Evolutionary conservation across 2,888 invertebrate genomes (phyloP), one percentile per base, ranked within the genome.

Genomic region (Eristalinus aeneus): DNA sequence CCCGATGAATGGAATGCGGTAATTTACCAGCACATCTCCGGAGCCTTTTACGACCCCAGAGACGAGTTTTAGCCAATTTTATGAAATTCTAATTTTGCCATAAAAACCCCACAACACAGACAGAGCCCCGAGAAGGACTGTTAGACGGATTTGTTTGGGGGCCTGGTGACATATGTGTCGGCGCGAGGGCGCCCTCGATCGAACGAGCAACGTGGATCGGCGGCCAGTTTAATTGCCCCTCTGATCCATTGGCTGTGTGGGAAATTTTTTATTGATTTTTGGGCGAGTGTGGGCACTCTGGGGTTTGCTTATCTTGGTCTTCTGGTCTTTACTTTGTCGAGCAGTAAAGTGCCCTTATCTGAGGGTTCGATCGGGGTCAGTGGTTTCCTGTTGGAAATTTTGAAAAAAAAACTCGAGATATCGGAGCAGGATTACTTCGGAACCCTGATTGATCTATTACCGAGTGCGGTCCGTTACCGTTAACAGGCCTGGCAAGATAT

Each of bases 31-130:
- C 72, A 63, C 63, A 63, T 72, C 46, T 34, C 11, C n/a, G 20
- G 10, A 63, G 73, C 63, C 73, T 73, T 73, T 73, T 73, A 73
- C 32, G 61, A 63, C 11, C n/a, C n/a, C n/a, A 8, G 20, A 56
- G 68, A 68, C 68, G 56, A 11, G 73, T 73, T 64, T 64, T 74
- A 56, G 69, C 69, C n/a, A 69, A 69, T 74, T 74, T 74, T 74
- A 64, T 64, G 54, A 64, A 74, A 74, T 74, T 74, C 54, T 64
- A 64, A 74, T 74, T 64, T 64, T 64, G n/a, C 56, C 54, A 53
- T 54, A 64, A 64, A 74, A 73, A 11, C 23, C 12, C 39, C 11
- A 12, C 39, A 39, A 12, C 12, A 39, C 12, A 39, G 34, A 39
- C n/a, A 39, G 34, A 58, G 58, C 58, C 69, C 69, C 34, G 34